Evolutionary conservation across 2,888 invertebrate genomes (phyloP), one percentile per base, ranked within the genome.

Genomic region (Epirrhoe tristata): DNA sequence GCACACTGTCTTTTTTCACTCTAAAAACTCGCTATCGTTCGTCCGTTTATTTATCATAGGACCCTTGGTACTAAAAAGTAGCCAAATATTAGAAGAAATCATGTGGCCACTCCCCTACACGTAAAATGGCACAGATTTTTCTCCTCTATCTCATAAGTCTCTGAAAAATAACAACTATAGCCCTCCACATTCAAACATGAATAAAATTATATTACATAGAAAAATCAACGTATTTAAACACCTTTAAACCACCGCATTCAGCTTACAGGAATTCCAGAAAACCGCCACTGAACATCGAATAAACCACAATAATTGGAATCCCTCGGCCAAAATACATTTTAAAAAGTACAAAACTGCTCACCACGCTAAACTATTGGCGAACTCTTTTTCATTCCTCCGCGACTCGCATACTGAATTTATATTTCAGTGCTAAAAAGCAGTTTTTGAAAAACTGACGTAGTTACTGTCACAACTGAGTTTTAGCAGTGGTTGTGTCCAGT

Each of bases 351-450:
- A 63, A 69, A 68, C 72, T 69, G 56, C 69, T 78, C 74, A 69
- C 69, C 58, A 75, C 73, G 76, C 77, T 74, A 74, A 79, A 74
- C 71, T 74, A 74, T 65, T 68, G 67, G 66, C 71, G 73, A 78
- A 73, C 70, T 72, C 70, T 75, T 80, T n/a, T 81, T 77, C 75
- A 77, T 81, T 80, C 78, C 70, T 69, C 74, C 70, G 73, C 74
- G 63, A 64, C 61, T 66, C 69, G 73, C 79, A 74, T 77, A 77
- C 70, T 55, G 63, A 70, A 58, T 70, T 73, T 70, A 71, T 71
- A 65, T 73, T 73, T 69, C 83, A 83, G 81, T 82, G 82, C 79
- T 84, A 86, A 86, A 86, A 83, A 82, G 81, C 83, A 83, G 81
- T 84, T 86, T 81, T 79, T 75, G 73, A 80, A 74, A 85, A 84